Conservation (phyloP, 2,888 invertebrate species). For the Clitarchus hookeri region DNA sequence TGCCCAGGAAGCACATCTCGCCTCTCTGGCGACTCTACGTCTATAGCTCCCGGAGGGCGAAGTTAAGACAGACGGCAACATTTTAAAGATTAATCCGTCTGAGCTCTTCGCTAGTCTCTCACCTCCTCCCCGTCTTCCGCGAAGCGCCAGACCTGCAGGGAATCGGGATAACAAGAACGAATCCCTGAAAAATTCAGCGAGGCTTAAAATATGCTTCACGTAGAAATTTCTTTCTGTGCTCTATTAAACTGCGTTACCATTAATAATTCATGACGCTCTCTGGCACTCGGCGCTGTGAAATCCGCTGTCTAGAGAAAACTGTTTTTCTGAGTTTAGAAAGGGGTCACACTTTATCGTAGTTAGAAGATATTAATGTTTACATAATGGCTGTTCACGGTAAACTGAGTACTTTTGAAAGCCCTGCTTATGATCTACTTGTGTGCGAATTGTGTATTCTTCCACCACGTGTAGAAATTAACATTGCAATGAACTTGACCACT, state of each 20-base stretch:
- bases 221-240: not conserved
- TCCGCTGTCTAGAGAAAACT: not conserved
- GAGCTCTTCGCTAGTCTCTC: not conserved
- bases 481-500: no score
- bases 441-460: no score
- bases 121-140: not conserved
- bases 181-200: not conserved
- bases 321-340: not conserved
- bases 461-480: no score
- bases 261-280: not conserved
- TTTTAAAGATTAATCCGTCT: not conserved
- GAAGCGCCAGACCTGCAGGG: not conserved
- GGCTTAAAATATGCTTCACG: not conserved
- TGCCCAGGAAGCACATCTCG: no score
- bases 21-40: no score
- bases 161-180: not conserved
- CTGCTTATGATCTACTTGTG: no score
- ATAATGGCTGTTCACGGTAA: no score
- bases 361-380: no score
- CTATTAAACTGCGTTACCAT: not conserved
- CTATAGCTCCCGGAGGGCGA: not conserved
- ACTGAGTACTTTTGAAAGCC: no score
- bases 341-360: no score
- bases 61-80: not conserved
- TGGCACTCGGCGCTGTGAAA: not conserved